Base-by-base conservation (phyloP, 92 coral and sea anemone genomes). In the Galaxea fascicularis region DNA sequence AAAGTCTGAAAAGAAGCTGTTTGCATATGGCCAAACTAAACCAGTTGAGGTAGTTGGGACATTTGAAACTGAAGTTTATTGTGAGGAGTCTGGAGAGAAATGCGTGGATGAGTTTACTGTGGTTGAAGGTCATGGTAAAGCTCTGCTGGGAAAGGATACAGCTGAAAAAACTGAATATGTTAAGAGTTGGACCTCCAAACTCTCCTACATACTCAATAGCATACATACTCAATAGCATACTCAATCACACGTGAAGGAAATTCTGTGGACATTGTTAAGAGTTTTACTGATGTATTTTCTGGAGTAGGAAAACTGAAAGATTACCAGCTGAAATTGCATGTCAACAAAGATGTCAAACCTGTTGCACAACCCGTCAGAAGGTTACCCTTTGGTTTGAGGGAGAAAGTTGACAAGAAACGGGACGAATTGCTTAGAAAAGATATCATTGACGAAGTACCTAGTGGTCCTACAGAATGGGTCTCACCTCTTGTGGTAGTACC, bases 271-370 rank as follows among this genome's bases (percentile, higher is more conserved):
- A 77, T 78, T 62, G 39, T 27, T 17, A 73, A 78, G 79, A 65
- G 78, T 11, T 78, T 58, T 71, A 30, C 68, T 17, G 82, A 89
- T 49, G 49, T 84, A 1, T 77, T 88, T 58, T 27, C 85, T 20
- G 86, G 89, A 25, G 89, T 78, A n/a, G 84, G 86, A n/a, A 82
- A 77, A 39, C 77, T 91, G 21, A 87, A 86, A 66, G 71, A 86
- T 46, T 71, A 52, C 69, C 73, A 90, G 70, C 68, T 90, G n/a
- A 90, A 90, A 49, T 64, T 90, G 15, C 91, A 86, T 30, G 60
- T 86, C 20, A 45, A 81, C 26, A 46, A 86, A 3, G 56, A 75
- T 59, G 84, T 82, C 26, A 80, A 77, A 22, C 91, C 82, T 52
- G 88, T 86, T 4, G 89, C 93, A 27, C 88, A 89, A 46, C 65